Percentiles rank a stretch among this genome's conserved stretches.
Evolutionary conservation across 92 coral and sea anemone species (phyloP).

Genomic region (Epizoanthus illoricatus): DNA sequence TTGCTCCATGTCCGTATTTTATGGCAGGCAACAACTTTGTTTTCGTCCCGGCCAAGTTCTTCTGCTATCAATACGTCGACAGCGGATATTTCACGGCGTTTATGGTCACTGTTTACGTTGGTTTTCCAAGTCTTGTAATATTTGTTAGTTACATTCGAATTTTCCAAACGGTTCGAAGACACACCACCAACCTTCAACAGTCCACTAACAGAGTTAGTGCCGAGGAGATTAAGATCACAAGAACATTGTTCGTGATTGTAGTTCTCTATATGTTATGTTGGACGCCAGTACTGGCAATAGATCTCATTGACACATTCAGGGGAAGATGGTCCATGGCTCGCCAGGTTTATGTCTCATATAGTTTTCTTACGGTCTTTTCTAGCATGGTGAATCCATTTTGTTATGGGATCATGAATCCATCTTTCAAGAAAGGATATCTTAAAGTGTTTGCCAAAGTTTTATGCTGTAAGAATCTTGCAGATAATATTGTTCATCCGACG

Average conservation of each 20-base stretch:
- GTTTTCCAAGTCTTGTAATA: conserved; percentile 44
- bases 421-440: conserved; percentile 18
- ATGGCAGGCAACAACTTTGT: conserved; percentile 55
- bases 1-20: conserved; percentile 55
- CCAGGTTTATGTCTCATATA: conserved; percentile 1
- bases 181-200: conserved; percentile 48
- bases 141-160: conserved; percentile 55
- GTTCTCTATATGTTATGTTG: conserved; percentile 27
- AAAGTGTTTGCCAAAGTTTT: conserved; percentile 7
- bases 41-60: conserved; percentile 63
- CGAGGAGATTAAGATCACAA: conserved; percentile 38
- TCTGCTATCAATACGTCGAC: conserved; percentile 51
- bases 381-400: conserved; percentile 39
- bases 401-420: conserved; percentile 32
- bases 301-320: conserved; percentile 25
- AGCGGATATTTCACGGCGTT: conserved; percentile 39
- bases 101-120: conserved; percentile 39
- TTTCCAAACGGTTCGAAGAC: conserved; percentile 54
- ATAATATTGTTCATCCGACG: too few species aligned
- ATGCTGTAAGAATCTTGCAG: not conserved
- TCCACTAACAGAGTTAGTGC: conserved; percentile 15
- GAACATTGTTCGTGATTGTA: conserved; percentile 28
- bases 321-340: conserved; percentile 30
- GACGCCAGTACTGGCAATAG: conserved; percentile 18
- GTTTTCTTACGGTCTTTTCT: conserved; percentile 28